phyloP scores from a whole-genome alignment of 2,888 invertebrate species.

The Ceraclea dissimilis region DNA sequence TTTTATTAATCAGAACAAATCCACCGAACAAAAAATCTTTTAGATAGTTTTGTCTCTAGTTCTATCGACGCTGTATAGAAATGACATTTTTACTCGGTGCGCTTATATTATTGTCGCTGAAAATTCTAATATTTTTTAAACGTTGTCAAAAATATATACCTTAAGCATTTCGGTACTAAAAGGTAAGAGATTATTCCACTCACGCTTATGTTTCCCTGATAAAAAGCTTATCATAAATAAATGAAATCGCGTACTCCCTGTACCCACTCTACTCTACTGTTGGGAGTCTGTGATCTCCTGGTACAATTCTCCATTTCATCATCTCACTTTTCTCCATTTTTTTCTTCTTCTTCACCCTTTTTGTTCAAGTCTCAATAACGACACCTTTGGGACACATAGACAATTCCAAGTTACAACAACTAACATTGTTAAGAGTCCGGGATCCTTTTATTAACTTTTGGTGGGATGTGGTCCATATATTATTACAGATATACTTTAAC shows the following conservation, averaged over 20 bases:
- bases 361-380: slow-evolving; percentile 13
- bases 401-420: neutral
- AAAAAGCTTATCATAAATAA: slow-evolving; percentile 27
- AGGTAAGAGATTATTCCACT: slow-evolving; percentile 16
- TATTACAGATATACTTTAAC: neutral
- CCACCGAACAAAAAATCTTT: too few species aligned
- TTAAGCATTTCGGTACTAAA: too few species aligned
- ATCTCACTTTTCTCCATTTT: neutral
- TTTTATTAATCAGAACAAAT: too few species aligned
- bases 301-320: neutral
- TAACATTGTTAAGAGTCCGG: neutral
- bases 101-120: too few species aligned
- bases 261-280: neutral
- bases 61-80: too few species aligned
- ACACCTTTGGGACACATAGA: slow-evolving; percentile 15
- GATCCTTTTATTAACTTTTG: neutral
- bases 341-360: neutral
- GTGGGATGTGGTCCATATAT: neutral
- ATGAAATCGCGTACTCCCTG: slow-evolving; percentile 24
- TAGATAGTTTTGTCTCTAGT: too few species aligned
- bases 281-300: neutral
- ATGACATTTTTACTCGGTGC: too few species aligned
- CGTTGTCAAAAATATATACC: too few species aligned
- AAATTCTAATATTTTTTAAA: too few species aligned
- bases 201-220: slow-evolving; percentile 23